Evolutionary conservation across 2,797 vertebrate genomes (phyloP).

Genomic region (Hapalemur alaotrensis): DNA sequence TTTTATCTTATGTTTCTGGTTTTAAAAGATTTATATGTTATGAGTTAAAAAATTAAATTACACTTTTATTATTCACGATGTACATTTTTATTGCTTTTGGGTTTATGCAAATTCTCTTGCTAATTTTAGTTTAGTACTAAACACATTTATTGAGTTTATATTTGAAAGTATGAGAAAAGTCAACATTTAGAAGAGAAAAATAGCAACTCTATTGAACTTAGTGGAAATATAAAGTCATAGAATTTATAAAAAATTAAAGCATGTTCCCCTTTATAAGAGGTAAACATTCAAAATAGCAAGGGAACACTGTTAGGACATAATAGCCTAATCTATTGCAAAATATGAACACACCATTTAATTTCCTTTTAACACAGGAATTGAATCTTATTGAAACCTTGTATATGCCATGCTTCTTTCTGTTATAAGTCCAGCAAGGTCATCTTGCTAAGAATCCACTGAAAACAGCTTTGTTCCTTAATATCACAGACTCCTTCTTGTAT

Average conservation of each 20-base stretch:
- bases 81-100: not conserved
- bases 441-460: not conserved
- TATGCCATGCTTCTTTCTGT: not conserved
- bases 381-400: not conserved
- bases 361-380: not conserved
- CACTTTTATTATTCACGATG: not conserved
- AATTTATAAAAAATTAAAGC: not conserved
- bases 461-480: not conserved
- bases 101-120: not conserved
- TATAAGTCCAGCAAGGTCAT: not conserved
- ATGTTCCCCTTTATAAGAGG: not conserved
- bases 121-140: slow-evolving; percentile 7
- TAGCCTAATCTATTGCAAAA: not conserved
- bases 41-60: not conserved
- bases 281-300: not conserved
- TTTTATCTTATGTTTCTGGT: not conserved
- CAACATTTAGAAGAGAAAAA: not conserved
- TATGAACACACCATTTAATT: not conserved
- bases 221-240: not conserved
- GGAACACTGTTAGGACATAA: not conserved
- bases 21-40: not conserved
- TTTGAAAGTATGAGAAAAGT: not conserved
- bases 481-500: not conserved
- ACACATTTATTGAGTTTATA: not conserved
- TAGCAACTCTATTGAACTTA: not conserved